phyloP scores from a whole-genome alignment of 2,113 vertebrate genomes.

The Elanus axillaris region DNA sequence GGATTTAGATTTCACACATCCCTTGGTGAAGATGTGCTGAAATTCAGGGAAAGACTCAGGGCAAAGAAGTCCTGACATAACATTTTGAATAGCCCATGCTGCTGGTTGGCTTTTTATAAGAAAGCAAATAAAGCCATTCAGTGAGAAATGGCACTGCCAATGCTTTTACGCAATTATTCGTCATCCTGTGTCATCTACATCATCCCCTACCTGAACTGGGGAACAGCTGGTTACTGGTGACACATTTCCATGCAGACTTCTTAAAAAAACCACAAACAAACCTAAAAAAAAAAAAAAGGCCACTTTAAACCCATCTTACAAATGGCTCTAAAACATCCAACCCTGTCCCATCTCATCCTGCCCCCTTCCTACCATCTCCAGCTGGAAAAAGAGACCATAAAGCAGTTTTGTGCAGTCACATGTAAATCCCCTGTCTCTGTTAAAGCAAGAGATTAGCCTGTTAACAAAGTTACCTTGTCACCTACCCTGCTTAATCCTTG shows the following conservation, averaged over 20 bases:
- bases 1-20: background rate
- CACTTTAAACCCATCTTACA: background rate
- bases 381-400: slow-evolving; percentile 58
- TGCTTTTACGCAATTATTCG: background rate
- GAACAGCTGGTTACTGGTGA: background rate
- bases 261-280: background rate
- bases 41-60: background rate
- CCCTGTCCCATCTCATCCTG: background rate
- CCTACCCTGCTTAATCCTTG: slow-evolving; percentile 66
- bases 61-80: background rate
- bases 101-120: background rate
- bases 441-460: slow-evolving; percentile 65
- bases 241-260: background rate
- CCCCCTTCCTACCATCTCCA: slow-evolving; percentile 25
- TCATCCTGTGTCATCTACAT: background rate
- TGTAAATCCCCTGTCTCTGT: slow-evolving; percentile 67
- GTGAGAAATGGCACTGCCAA: background rate
- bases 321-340: background rate
- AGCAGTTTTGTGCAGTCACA: slow-evolving; percentile 58
- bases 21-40: background rate
- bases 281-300: background rate
- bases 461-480: slow-evolving; percentile 74
- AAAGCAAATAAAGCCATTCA: background rate
- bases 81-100: background rate
- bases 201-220: background rate